A percentile compares a stretch with the other conserved stretches of the same genome.
phyloP scores from a whole-genome alignment of 2,888 invertebrate species.

The Penaeus monodon region DNA sequence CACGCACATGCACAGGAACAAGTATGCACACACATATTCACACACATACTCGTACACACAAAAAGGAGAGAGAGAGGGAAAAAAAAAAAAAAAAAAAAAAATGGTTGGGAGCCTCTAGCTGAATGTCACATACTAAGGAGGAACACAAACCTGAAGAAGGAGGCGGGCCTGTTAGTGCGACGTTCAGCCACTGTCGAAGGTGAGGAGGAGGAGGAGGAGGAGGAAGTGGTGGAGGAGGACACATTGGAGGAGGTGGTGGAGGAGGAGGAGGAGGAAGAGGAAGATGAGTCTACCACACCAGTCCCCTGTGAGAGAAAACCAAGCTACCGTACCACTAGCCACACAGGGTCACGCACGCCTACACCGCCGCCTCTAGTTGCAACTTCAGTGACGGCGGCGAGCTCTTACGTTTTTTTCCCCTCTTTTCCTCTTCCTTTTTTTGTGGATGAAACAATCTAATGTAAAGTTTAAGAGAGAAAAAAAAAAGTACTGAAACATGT shows the following conservation, averaged over 20 bases:
- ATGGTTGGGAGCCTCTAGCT: background rate
- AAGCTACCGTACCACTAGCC: constrained; percentile 33
- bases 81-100: background rate
- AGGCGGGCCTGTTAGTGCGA: constrained; percentile 47
- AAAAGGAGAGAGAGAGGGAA: too few relatives aligned
- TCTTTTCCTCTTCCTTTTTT: too few relatives aligned
- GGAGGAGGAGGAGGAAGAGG: constrained; percentile 34
- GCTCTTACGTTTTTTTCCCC: too few relatives aligned
- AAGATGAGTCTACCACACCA: constrained; percentile 45
- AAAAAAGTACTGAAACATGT: too few relatives aligned
- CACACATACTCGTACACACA: background rate
- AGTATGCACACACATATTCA: background rate
- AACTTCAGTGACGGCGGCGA: too few relatives aligned
- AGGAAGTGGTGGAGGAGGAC: constrained; percentile 31
- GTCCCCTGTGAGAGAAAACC: constrained; percentile 44
- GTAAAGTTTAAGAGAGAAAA: too few relatives aligned
- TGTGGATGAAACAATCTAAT: too few relatives aligned
- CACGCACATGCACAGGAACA: constrained; percentile 5
- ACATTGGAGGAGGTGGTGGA: constrained; percentile 25
- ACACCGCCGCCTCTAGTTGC: too few relatives aligned
- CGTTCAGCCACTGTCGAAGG: constrained; percentile 46
- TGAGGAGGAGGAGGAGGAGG: constrained; percentile 42
- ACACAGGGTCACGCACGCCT: constrained; percentile 4
- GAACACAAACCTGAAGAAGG: constrained; percentile 49
- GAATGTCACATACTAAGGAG: background rate